Conservation (phyloP, 2,888 invertebrate genomes). For the Dioctria linearis region DNA sequence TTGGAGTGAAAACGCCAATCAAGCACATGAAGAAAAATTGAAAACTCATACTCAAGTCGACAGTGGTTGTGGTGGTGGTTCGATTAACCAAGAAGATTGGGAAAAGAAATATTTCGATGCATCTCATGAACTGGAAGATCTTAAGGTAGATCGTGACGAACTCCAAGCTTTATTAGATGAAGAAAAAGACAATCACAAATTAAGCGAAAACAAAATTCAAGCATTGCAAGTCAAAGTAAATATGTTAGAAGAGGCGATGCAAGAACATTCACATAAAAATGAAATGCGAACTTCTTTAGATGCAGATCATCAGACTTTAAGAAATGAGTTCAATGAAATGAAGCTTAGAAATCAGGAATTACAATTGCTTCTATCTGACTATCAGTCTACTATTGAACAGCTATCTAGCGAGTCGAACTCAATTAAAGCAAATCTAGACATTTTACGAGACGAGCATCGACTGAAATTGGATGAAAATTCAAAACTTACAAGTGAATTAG, state of each 20-base stretch:
- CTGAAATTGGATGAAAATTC: slow-evolving; percentile 61
- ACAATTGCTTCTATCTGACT: slow-evolving; percentile 62
- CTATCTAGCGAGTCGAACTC: slow-evolving; percentile 59
- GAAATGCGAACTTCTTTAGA: slow-evolving; percentile 58
- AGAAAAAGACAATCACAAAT: slow-evolving; percentile 68
- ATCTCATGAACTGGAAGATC: slow-evolving; percentile 73
- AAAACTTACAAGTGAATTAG: slow-evolving; percentile 57
- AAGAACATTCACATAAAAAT: neutral
- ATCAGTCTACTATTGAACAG: slow-evolving; percentile 53
- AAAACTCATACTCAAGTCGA: neutral
- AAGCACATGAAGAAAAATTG: neutral
- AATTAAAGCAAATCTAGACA: slow-evolving; percentile 56
- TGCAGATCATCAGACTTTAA: slow-evolving; percentile 61
- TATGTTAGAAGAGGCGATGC: slow-evolving; percentile 52
- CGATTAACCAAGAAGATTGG: slow-evolving; percentile 29
- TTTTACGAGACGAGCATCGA: slow-evolving; percentile 56
- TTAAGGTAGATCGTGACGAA: slow-evolving; percentile 77
- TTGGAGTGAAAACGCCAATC: slow-evolving; percentile 66
- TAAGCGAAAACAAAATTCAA: slow-evolving; percentile 65
- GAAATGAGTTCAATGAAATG: slow-evolving; percentile 63
- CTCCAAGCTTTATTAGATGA: slow-evolving; percentile 75
- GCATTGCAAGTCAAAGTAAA: slow-evolving; percentile 63
- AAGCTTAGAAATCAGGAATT: slow-evolving; percentile 63
- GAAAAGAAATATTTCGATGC: slow-evolving; percentile 71
- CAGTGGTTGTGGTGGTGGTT: neutral